These are phyloP conservation scores for Deilephila elpenor DNA, from an alignment of 2,888 invertebrate genomes.

Conservation along the genomic window DNA sequence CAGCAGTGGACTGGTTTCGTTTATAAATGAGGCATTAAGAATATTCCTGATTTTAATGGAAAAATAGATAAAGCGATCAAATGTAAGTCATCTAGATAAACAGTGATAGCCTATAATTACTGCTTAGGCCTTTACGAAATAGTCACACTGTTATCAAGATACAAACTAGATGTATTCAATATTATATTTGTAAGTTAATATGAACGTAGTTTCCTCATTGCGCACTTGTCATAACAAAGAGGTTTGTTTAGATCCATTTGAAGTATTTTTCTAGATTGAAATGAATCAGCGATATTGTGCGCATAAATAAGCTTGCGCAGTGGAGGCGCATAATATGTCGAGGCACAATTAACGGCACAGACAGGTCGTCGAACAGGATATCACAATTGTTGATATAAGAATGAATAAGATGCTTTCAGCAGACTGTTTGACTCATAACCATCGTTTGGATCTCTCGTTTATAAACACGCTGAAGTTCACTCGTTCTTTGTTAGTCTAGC, in stretches of 20 bases:
- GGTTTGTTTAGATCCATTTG: conserved; percentile 3
- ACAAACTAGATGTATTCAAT: neutral
- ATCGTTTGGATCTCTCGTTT: neutral
- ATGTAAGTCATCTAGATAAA: neutral
- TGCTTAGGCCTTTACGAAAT: neutral
- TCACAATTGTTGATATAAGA: conserved; percentile 14
- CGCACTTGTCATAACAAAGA: neutral
- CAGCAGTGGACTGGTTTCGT: too few relatives aligned
- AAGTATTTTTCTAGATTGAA: conserved; percentile 6
- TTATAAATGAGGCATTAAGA: too few relatives aligned
- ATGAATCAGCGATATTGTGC: conserved; percentile 10
- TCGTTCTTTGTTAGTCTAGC: too few relatives aligned
- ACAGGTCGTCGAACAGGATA: conserved; percentile 7
- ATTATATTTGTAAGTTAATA: neutral
- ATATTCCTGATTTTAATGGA: too few relatives aligned
- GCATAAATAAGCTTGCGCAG: conserved; percentile 2
- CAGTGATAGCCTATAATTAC: neutral
- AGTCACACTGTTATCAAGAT: too few relatives aligned
- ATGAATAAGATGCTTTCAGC: conserved; percentile 28
- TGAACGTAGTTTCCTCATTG: neutral
- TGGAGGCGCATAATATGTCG: neutral
- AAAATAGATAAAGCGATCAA: too few relatives aligned
- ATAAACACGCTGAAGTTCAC: too few relatives aligned
- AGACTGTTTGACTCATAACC: neutral
- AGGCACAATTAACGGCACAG: neutral